Percentiles rank a stretch among this genome's conserved stretches.
Conservation (phyloP, 2,888 invertebrate species). For the Calameuta pallipes region DNA sequence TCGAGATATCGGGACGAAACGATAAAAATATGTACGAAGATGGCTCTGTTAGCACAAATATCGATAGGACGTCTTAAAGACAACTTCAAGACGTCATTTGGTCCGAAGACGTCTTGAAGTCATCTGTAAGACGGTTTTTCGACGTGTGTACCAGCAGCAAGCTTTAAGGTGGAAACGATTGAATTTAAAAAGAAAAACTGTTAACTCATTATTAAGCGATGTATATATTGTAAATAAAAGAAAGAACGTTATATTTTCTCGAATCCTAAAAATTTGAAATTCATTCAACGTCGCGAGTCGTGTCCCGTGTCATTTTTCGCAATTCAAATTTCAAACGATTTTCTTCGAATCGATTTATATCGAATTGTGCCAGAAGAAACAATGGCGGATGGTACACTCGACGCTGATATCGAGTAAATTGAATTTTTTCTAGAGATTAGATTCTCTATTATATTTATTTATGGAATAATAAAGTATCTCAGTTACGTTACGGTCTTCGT, state of each 20-base stretch:
- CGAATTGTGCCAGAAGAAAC: neutral
- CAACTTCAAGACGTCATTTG: no score
- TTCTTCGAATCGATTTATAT: neutral
- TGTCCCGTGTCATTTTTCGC: constrained; percentile 33
- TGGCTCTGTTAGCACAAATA: no score
- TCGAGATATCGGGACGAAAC: neutral
- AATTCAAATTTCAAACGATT: neutral
- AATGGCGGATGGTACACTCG: neutral
- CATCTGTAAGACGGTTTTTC: no score
- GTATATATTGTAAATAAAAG: constrained; percentile 56
- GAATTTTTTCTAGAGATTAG: neutral
- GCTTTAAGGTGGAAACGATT: neutral
- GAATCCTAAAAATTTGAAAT: constrained; percentile 9
- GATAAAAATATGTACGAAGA: neutral
- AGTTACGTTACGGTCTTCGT: constrained; percentile 3
- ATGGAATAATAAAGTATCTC: neutral
- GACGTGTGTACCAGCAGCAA: no score
- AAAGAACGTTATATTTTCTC: constrained; percentile 28
- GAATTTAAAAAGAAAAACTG: neutral
- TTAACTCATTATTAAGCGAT: constrained; percentile 16
- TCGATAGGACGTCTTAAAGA: no score
- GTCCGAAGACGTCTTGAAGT: no score
- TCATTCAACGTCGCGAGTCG: constrained; percentile 38
- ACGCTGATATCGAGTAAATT: neutral
- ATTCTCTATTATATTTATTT: neutral